phyloP scores from a whole-genome alignment of 2,113 vertebrate genomes.

The Oceanites oceanicus region DNA sequence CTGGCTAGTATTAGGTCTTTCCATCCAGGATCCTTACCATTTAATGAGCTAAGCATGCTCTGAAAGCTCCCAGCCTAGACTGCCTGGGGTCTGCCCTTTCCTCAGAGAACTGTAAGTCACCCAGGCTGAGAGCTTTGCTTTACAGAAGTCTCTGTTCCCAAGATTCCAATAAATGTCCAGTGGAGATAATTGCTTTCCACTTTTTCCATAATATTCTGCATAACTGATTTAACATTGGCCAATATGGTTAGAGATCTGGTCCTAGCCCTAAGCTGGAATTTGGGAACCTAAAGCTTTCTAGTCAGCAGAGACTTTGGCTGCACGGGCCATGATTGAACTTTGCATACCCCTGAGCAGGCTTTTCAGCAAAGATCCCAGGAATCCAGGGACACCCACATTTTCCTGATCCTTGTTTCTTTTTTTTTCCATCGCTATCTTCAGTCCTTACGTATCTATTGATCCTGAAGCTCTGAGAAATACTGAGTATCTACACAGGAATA shows the following conservation, averaged over 20 bases:
- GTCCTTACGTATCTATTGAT: neutral
- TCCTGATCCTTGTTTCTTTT: neutral
- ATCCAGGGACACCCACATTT: neutral
- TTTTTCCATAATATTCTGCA: neutral
- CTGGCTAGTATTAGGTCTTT: neutral
- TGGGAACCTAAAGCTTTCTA: neutral
- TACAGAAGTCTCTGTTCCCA: neutral
- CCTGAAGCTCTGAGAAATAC: neutral
- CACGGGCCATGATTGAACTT: rapidly evolving
- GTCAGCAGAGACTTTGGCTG: neutral
- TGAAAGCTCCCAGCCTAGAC: neutral
- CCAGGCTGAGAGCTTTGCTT: neutral
- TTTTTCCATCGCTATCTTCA: neutral
- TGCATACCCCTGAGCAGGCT: neutral
- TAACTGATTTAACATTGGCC: neutral
- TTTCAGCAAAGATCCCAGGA: neutral
- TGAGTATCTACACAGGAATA: neutral
- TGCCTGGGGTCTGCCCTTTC: neutral
- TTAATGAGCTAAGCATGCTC: neutral
- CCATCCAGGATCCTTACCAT: neutral
- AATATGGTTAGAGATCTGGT: neutral
- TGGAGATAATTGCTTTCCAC: neutral
- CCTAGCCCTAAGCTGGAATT: neutral
- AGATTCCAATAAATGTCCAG: neutral
- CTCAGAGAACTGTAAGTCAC: neutral